phyloP scores from a whole-genome alignment of 2,797 vertebrate species.

The Tapirus indicus region DNA sequence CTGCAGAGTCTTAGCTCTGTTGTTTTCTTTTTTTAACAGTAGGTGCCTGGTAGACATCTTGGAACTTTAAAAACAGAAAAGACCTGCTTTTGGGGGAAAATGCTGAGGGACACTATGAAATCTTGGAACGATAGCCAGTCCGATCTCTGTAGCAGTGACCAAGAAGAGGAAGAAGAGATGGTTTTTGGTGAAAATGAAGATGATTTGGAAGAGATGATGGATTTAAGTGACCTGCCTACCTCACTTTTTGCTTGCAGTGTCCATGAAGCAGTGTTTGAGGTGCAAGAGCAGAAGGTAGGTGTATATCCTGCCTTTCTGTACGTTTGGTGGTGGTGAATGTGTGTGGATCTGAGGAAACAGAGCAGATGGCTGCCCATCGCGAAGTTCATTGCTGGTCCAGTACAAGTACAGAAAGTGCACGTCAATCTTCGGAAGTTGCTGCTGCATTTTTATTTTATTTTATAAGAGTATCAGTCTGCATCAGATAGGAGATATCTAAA shows the following conservation, averaged over 20 bases:
- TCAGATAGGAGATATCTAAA: background rate
- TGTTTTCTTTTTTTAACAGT: conserved; percentile 15
- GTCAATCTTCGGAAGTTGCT: background rate
- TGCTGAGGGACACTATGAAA: conserved; percentile 93
- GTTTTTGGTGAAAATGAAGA: conserved; percentile 94
- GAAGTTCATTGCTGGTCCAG: rapidly evolving
- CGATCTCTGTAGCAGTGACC: conserved; percentile 95
- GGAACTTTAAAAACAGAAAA: conserved; percentile 4
- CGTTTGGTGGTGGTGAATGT: background rate
- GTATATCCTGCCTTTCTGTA: rapidly evolving
- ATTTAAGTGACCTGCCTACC: conserved; percentile 96
- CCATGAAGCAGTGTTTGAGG: conserved; percentile 94
- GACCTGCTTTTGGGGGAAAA: conserved; percentile 69
- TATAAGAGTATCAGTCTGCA: background rate
- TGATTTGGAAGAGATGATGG: conserved; percentile 95
- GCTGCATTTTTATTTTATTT: background rate
- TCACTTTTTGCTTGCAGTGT: conserved; percentile 96
- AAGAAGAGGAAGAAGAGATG: conserved; percentile 96
- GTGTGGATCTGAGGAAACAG: background rate
- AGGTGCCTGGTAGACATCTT: conserved; percentile 66
- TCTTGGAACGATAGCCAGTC: conserved; percentile 94
- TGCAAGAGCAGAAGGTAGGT: conserved; percentile 92
- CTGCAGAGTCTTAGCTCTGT: background rate
- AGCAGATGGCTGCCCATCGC: background rate
- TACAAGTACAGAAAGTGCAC: background rate